phyloP scores from a whole-genome alignment of 1,140 invertebrate species.

The Caenorhabditis remanei region DNA sequence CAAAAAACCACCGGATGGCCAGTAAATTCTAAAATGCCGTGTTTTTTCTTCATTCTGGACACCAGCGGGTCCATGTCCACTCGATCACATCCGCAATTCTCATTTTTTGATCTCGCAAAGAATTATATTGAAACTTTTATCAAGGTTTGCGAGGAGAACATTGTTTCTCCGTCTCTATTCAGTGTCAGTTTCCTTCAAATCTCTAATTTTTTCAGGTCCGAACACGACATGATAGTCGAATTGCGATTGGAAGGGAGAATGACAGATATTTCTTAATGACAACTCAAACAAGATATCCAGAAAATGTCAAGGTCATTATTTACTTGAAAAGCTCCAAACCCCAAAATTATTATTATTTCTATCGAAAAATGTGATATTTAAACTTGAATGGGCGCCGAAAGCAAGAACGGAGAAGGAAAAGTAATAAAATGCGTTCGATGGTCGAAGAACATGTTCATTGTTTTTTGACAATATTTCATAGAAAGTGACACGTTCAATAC shows the following conservation, averaged over 20 bases:
- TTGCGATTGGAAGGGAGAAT: constrained; percentile 15
- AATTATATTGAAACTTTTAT: constrained; percentile 39
- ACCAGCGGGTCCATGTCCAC: constrained; percentile 29
- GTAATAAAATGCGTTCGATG: no score
- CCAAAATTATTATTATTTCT: background rate
- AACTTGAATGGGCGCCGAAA: no score
- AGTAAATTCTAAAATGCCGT: background rate
- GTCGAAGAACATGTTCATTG: no score
- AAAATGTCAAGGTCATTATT: constrained; percentile 20
- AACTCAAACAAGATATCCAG: background rate
- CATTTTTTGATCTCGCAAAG: constrained; percentile 31
- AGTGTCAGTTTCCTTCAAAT: background rate
- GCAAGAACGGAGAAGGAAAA: no score
- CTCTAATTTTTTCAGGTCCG: constrained; percentile 1
- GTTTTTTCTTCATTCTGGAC: constrained; percentile 35
- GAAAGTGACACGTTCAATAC: no score
- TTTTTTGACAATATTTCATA: no score
- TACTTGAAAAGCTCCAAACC: background rate
- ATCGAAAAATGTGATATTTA: background rate
- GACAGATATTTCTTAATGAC: constrained; percentile 37
- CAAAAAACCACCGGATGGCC: background rate
- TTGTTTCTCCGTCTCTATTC: background rate
- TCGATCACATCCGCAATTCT: constrained; percentile 33
- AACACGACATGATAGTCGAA: background rate
- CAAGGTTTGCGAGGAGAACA: background rate